Conservation (phyloP, 2,888 invertebrate genomes). For the Acronicta alni region DNA sequence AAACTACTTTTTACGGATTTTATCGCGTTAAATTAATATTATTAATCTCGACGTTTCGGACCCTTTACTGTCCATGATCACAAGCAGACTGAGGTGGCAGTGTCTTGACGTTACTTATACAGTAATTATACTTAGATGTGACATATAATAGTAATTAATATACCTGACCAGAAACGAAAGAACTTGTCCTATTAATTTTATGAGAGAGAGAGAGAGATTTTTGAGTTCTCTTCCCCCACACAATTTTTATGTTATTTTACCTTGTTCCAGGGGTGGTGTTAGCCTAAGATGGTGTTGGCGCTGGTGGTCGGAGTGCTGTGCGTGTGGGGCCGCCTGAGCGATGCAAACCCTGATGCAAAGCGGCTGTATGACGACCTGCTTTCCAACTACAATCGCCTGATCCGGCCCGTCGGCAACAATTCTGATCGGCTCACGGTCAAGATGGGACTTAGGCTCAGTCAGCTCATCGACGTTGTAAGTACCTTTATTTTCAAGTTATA, state of each 20-base stretch:
- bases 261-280: conserved; percentile 93
- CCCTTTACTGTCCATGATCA: too few relatives aligned
- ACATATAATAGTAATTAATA: too few relatives aligned
- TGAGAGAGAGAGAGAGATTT: too few relatives aligned
- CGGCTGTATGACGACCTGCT: conserved; percentile 98
- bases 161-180: too few relatives aligned
- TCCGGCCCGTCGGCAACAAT: conserved; percentile 98
- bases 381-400: conserved; percentile 98
- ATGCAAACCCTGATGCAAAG: conserved; percentile 97
- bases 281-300: conserved; percentile 95
- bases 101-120: too few relatives aligned
- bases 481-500: conserved; percentile 42
- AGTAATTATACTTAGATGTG: too few relatives aligned
- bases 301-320: conserved; percentile 92
- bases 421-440: conserved; percentile 98
- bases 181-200: too few relatives aligned
- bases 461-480: conserved; percentile 98
- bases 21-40: too few relatives aligned
- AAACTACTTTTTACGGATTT: too few relatives aligned
- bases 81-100: too few relatives aligned
- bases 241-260: conserved; percentile 1
- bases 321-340: conserved; percentile 94
- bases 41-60: too few relatives aligned
- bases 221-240: too few relatives aligned
- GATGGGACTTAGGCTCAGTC: conserved; percentile 97